phyloP scores from a whole-genome alignment of 2,797 vertebrate genomes.

The Euphonia xanthogaster region DNA sequence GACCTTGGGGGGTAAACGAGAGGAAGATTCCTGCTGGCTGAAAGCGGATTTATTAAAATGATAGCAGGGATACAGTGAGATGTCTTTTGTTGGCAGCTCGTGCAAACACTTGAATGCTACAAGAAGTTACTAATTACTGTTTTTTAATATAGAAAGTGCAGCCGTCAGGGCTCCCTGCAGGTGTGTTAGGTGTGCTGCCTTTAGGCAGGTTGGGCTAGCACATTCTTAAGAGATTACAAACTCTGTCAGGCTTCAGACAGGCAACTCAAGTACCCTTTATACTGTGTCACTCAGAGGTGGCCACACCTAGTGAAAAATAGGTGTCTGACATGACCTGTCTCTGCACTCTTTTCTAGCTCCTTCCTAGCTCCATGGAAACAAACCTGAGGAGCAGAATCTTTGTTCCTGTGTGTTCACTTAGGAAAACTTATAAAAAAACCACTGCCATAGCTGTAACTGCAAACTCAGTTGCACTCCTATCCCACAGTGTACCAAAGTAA shows the following conservation, averaged over 20 bases:
- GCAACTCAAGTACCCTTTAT: not conserved
- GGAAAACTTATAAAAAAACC: accelerated
- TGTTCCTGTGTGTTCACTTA: not conserved
- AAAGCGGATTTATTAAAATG: not conserved
- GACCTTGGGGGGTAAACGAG: not conserved
- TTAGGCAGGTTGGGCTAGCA: not conserved
- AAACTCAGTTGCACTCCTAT: not conserved
- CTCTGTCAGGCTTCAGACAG: not conserved
- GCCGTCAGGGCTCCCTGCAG: not conserved
- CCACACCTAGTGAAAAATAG: not conserved
- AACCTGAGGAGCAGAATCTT: not conserved
- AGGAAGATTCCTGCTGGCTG: not conserved
- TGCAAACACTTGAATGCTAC: not conserved
- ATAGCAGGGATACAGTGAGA: not conserved
- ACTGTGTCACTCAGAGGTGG: not conserved
- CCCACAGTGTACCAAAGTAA: not conserved
- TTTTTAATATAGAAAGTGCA: not conserved
- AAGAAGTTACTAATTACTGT: not conserved
- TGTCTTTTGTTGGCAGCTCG: not conserved
- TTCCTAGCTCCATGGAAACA: not conserved
- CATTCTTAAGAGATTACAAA: not conserved
- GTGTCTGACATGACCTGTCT: not conserved
- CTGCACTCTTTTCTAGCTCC: not conserved
- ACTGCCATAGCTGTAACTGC: not conserved
- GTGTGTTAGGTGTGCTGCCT: not conserved